Base-by-base conservation (phyloP, 2,797 vertebrate genomes). In the Smutsia temminckii region DNA sequence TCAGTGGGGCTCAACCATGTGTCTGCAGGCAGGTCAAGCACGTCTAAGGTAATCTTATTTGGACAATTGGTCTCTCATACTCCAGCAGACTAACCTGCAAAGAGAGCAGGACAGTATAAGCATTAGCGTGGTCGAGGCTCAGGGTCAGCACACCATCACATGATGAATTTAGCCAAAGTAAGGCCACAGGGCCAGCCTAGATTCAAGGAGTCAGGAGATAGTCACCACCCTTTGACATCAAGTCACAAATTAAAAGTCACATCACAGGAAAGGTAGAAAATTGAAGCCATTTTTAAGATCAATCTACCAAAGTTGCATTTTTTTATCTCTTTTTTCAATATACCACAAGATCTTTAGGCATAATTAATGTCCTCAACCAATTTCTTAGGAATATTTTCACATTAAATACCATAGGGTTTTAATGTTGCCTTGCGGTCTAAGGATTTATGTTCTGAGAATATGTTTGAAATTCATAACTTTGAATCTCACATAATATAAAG, bases 321-420 rank as follows among this genome's bases (percentile, higher is more conserved):
- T 86, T 71, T 17, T 12, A 85, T 34, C 13, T 55, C 34, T 55
- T 68, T 78, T 92, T 49, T 9, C 13, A 78, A 34, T 85, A 69
- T 83, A 61, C 8, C 37, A 79, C 13, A 78, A 53, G 20, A 93
- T 79, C 69, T 32, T 93, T 86, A 79, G 37, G 93, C 79, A 94
- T 86, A 85, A 71, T 49, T 81, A 92, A 68, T 79, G 1, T 12
- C 29, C 32, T 83, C 29, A 84, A 61, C 16, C 49, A 46, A 29
- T 61, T 75, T 92, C 53, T 80, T 66, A 49, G 32, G 10, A 89
- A 85, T 32, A 10, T 89, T 75, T 86, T 95, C 64, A 84, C 2
- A 69, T 85, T 93, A 69, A 91, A 53, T 46, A 96, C 23, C 11
- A 37, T 1, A 63, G 23, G 34, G 57, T 69, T 89, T 83, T 68